A percentile compares a stretch with the other conserved stretches of the same genome.
Conservation (phyloP, 2,113 vertebrate genomes). For the Sinosuthora webbiana region DNA sequence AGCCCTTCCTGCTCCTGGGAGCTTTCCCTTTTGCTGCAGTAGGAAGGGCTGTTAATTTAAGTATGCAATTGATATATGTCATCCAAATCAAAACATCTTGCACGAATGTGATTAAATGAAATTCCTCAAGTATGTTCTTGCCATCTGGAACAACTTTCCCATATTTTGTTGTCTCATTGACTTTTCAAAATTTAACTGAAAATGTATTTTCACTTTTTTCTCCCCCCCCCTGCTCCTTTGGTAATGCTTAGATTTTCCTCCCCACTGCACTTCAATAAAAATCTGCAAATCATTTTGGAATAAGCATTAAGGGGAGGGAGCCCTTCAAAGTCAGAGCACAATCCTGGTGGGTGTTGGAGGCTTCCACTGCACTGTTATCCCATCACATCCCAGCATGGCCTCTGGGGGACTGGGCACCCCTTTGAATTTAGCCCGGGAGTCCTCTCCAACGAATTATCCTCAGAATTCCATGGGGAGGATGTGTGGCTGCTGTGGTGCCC, state of each 20-base stretch:
- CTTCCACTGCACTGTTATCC: background rate
- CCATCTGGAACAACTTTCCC: slow-evolving; percentile 63
- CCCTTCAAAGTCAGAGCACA: background rate
- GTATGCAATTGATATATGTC: slow-evolving; percentile 45
- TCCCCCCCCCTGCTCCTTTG: background rate
- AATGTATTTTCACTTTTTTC: background rate
- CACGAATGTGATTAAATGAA: slow-evolving; percentile 45
- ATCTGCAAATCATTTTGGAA: slow-evolving; percentile 15
- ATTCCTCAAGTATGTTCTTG: slow-evolving; percentile 36
- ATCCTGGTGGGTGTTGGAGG: background rate
- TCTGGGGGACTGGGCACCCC: background rate
- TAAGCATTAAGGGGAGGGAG: background rate
- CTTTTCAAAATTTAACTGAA: slow-evolving; percentile 34
- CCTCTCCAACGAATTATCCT: background rate
- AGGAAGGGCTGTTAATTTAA: slow-evolving; percentile 47
- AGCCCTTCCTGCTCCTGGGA: background rate
- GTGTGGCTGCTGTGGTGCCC: background rate
- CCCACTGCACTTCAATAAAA: background rate
- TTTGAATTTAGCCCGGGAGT: background rate
- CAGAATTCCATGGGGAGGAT: background rate
- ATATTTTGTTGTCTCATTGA: slow-evolving; percentile 58
- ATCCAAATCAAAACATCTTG: slow-evolving; percentile 49
- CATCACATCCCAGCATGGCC: background rate
- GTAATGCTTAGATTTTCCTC: slow-evolving; percentile 5
- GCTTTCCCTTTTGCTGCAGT: background rate